Conservation (phyloP, 2,888 invertebrate genomes). For the Thera obeliscata region DNA sequence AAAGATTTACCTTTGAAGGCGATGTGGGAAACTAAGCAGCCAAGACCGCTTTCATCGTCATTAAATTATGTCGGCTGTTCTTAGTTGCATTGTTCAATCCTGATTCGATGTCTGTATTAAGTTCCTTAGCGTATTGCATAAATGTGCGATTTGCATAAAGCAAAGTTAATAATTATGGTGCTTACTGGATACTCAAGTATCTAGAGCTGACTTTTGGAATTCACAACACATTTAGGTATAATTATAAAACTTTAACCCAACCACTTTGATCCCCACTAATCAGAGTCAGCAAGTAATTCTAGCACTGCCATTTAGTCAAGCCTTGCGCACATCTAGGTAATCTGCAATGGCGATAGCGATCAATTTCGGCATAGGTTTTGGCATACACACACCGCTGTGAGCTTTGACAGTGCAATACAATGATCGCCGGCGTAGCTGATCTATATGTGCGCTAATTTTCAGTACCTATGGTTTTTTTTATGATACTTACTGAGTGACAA, state of each 20-base stretch:
- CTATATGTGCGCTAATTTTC: too few relatives aligned
- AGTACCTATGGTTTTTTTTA: too few relatives aligned
- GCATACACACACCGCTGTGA: too few relatives aligned
- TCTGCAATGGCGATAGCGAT: too few relatives aligned
- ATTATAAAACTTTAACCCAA: background rate
- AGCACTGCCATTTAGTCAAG: background rate
- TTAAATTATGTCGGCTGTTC: conserved; percentile 20
- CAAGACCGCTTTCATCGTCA: conserved; percentile 26
- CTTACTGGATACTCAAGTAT: conserved; percentile 4
- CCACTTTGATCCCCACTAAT: background rate
- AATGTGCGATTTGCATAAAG: conserved; percentile 24
- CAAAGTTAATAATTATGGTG: conserved; percentile 4
- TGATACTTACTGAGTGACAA: too few relatives aligned
- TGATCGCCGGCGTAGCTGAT: too few relatives aligned
- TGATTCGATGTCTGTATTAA: conserved; percentile 29
- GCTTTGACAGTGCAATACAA: too few relatives aligned
- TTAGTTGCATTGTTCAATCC: conserved; percentile 29
- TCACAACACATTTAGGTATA: background rate
- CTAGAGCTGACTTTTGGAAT: background rate
- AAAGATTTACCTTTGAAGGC: conserved; percentile 23
- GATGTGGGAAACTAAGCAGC: conserved; percentile 23
- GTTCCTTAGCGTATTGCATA: conserved; percentile 20
- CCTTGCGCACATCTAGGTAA: too few relatives aligned
- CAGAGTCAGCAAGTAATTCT: background rate
- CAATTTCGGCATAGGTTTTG: too few relatives aligned